Evolutionary conservation across 2,113 vertebrate genomes (phyloP).

Genomic region (Mus pahari): DNA sequence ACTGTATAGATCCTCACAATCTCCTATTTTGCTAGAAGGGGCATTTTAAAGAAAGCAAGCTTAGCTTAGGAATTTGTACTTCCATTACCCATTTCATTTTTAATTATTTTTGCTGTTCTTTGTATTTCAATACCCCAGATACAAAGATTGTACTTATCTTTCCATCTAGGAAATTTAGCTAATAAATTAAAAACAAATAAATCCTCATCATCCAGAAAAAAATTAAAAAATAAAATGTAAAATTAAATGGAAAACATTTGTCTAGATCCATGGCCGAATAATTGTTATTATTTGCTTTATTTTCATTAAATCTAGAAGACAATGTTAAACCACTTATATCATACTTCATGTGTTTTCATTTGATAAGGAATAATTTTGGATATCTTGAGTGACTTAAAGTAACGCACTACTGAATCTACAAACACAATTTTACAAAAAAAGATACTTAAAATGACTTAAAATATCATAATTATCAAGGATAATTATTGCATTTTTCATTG

Average conservation of each 20-base stretch:
- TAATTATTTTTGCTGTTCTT: neutral
- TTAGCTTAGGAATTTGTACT: neutral
- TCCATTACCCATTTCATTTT: neutral
- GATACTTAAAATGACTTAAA: neutral
- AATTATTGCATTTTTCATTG: neutral
- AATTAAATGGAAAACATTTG: neutral
- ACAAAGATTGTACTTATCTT: neutral
- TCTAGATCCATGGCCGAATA: neutral
- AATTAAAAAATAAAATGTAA: neutral
- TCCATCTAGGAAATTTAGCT: too few relatives aligned
- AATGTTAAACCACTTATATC: neutral
- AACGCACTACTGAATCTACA: neutral
- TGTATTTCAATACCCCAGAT: neutral
- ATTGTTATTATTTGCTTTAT: neutral
- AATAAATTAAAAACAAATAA: neutral
- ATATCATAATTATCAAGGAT: neutral
- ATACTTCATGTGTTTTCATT: neutral
- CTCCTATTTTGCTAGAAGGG: neutral
- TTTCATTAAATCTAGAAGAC: slow-evolving; percentile 22
- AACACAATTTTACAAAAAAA: slow-evolving; percentile 7
- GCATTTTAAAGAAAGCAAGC: neutral
- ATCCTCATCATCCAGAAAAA: neutral
- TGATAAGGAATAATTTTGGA: neutral
- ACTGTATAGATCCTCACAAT: too few relatives aligned
- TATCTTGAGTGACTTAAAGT: neutral